Conservation (phyloP, 2,797 vertebrate species). For the Morelia viridis region DNA sequence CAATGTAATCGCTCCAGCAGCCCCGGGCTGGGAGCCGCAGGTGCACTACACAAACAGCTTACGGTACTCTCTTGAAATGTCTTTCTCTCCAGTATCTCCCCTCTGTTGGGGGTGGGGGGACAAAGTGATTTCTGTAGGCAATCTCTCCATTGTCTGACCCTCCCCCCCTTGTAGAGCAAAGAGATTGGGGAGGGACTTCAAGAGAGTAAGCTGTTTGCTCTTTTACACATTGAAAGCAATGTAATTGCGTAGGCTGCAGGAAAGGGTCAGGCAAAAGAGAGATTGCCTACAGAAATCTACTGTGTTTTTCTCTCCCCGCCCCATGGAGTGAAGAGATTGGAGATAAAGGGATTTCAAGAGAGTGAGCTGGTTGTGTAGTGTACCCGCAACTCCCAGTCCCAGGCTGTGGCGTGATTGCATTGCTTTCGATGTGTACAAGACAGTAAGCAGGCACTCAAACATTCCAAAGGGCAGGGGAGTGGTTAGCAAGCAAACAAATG, state of each 20-base stretch:
- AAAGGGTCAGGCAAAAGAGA: not conserved
- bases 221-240: not conserved
- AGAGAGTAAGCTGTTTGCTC: not conserved
- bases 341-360: not conserved
- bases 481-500: not conserved
- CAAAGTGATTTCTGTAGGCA: too few species aligned
- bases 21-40: too few species aligned
- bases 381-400: not conserved
- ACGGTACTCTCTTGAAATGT: too few species aligned
- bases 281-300: not conserved
- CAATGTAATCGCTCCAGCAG: too few species aligned
- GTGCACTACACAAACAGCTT: too few species aligned
- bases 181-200: not conserved
- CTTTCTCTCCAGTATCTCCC: too few species aligned
- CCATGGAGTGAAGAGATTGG: not conserved
- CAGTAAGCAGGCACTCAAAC: not conserved
- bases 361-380: not conserved
- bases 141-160: too few species aligned
- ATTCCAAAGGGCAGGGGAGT: not conserved
- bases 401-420: not conserved
- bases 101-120: too few species aligned
- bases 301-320: not conserved
- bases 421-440: not conserved
- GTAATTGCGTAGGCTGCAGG: not conserved
- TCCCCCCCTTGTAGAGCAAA: not conserved